phyloP scores from a whole-genome alignment of 2,797 vertebrate genomes.

The Hoplostethus atlanticus region DNA sequence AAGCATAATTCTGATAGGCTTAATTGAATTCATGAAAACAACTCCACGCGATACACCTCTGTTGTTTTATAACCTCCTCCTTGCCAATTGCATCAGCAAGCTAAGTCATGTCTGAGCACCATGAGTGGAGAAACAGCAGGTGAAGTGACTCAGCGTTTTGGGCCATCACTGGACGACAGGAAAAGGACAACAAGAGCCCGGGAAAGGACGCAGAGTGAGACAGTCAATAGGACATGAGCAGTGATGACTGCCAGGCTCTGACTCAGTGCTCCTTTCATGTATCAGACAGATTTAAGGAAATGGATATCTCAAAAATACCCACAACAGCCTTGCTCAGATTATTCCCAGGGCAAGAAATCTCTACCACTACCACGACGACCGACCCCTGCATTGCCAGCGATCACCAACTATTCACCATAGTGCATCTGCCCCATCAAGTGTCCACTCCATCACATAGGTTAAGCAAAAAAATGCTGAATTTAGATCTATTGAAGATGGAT shows the following conservation, averaged over 20 bases:
- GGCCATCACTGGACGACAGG: constrained; percentile 14
- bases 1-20: no score
- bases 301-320: background rate
- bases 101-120: constrained; percentile 12
- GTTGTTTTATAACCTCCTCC: background rate
- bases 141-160: constrained; percentile 75
- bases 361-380: background rate
- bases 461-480: no score
- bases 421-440: no score
- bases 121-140: constrained; percentile 32
- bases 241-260: background rate
- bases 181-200: background rate
- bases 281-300: background rate
- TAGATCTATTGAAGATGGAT: no score
- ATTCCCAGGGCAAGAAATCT: background rate
- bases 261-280: background rate
- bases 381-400: background rate
- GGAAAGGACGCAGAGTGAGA: background rate
- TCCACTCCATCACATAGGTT: no score
- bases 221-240: background rate
- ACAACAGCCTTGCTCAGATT: background rate
- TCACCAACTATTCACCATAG: no score
- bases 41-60: background rate
- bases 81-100: constrained; percentile 43
- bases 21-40: background rate